A percentile compares a stretch with the other conserved stretches of the same genome.
These are phyloP conservation scores for Heliconius nattereri DNA, from an alignment of 1,140 invertebrate genomes.

Conservation along the genomic window DNA sequence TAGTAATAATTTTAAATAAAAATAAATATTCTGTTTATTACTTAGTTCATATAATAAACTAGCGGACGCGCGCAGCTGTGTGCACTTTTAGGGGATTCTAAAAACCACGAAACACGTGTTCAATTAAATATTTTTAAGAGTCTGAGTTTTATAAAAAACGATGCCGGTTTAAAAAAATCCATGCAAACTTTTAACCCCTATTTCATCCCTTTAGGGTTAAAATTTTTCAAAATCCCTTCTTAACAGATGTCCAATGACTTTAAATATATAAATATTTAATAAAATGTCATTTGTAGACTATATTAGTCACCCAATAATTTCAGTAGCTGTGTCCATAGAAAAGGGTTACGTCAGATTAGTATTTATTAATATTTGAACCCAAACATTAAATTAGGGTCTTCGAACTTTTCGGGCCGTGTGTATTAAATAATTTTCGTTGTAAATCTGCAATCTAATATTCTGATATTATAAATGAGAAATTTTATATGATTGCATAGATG, in stretches of 20 bases:
- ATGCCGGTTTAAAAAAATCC: no score
- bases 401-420: slow-evolving; percentile 9
- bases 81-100: no score
- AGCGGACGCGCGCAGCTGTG: no score
- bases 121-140: no score
- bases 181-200: no score
- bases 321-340: not conserved
- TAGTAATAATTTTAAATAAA: no score
- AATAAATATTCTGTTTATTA: no score
- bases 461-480: not conserved
- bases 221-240: no score
- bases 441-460: not conserved
- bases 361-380: slow-evolving; percentile 9
- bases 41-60: no score
- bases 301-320: not conserved
- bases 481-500: not conserved
- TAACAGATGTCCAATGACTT: not conserved
- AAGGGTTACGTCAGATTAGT: slow-evolving; percentile 11
- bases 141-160: no score
- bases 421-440: not conserved
- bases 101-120: no score
- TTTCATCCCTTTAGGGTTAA: no score
- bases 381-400: slow-evolving; percentile 11
- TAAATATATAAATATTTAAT: not conserved
- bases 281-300: not conserved